Evolutionary conservation across 2,888 invertebrate genomes (phyloP).

Genomic region (Drosophila merina): DNA sequence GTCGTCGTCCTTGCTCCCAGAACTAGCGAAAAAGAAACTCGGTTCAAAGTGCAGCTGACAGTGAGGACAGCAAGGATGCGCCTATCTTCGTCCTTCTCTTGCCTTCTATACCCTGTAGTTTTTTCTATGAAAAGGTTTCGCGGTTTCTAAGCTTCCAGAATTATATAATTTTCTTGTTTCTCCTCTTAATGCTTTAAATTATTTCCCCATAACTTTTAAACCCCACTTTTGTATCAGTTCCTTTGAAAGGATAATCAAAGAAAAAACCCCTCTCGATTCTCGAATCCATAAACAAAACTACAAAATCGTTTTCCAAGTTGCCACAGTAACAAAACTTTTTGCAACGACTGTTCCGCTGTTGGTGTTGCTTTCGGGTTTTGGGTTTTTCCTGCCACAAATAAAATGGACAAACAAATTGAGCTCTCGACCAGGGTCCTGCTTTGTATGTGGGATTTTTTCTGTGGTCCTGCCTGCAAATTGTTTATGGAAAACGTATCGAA

Average conservation of each 20-base stretch:
- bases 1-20: neutral
- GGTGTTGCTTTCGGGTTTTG: constrained; percentile 9
- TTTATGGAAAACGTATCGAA: constrained; percentile 49
- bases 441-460: constrained; percentile 8
- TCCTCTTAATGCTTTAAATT: too few species aligned
- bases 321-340: constrained; percentile 36
- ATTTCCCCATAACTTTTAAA: neutral
- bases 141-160: too few species aligned
- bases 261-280: neutral
- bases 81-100: constrained; percentile 22
- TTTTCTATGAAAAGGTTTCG: neutral
- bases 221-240: neutral
- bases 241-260: neutral
- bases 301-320: constrained; percentile 62
- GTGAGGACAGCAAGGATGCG: constrained; percentile 34
- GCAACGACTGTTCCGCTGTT: constrained; percentile 7
- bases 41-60: constrained; percentile 46
- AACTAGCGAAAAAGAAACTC: constrained; percentile 25
- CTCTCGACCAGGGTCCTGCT: constrained; percentile 31
- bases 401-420: constrained; percentile 63
- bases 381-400: constrained; percentile 37
- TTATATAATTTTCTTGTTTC: too few species aligned
- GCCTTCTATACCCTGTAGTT: constrained; percentile 11
- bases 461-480: constrained; percentile 47
- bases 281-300: constrained; percentile 64